Evolutionary conservation across 2,113 vertebrate species (phyloP).

Genomic region (Cercopithecus mona): DNA sequence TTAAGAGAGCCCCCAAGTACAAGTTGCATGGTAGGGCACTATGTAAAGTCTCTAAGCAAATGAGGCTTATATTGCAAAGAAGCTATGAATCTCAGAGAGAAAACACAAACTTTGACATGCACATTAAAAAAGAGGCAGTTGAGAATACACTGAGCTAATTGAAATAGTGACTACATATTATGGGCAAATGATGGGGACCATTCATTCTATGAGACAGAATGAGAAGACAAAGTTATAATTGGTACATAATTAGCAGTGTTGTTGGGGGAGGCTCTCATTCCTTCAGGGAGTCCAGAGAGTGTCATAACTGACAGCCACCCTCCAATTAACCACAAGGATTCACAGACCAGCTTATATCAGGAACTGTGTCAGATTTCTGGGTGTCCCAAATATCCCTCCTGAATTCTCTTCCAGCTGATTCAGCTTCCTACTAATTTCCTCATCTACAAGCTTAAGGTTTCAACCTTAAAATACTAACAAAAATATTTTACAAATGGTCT

Average conservation of each 20-base stretch:
- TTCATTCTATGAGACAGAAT: slow-evolving; percentile 36
- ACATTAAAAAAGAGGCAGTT: not conserved
- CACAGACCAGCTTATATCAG: slow-evolving; percentile 14
- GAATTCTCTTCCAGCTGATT: not conserved
- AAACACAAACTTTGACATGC: not conserved
- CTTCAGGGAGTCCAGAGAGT: not conserved
- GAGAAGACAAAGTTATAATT: slow-evolving; percentile 53
- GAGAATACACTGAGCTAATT: slow-evolving; percentile 52
- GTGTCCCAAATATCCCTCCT: not conserved
- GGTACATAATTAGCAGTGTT: slow-evolving; percentile 12
- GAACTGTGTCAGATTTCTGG: not conserved
- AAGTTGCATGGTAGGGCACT: not conserved
- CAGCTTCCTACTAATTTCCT: not conserved
- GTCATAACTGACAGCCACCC: not conserved
- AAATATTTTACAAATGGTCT: not conserved
- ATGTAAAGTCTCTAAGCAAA: not conserved
- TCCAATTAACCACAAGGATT: slow-evolving; percentile 12
- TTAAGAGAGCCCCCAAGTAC: not conserved
- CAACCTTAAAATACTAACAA: not conserved
- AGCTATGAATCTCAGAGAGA: slow-evolving; percentile 24
- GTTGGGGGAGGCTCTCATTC: not conserved
- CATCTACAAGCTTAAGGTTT: not conserved
- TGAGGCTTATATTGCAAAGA: not conserved
- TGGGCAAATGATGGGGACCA: not conserved
- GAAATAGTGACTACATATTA: slow-evolving; percentile 59